These are phyloP conservation scores for Rhipidura dahli DNA, from an alignment of 2,113 vertebrate genomes.

Conservation along the genomic window DNA sequence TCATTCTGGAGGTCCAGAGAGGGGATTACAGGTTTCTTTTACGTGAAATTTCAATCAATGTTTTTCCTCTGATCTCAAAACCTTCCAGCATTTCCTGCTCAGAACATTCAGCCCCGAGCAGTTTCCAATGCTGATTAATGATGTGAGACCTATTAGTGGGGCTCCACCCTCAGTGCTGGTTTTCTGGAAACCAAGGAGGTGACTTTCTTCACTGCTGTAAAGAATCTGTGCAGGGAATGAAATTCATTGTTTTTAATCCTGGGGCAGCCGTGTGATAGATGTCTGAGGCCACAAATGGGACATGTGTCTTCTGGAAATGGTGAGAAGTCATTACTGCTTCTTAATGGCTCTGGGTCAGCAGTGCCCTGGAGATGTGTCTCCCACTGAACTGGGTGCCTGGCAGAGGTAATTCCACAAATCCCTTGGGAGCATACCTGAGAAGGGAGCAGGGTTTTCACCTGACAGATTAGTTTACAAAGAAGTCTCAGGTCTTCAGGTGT, in stretches of 20 bases:
- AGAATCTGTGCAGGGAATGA: not conserved
- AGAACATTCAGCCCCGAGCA: not conserved
- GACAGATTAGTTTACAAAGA: not conserved
- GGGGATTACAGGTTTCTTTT: not conserved
- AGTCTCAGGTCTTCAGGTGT: not conserved
- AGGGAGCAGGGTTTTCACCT: fast-evolving
- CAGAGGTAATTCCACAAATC: not conserved
- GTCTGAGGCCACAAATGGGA: not conserved
- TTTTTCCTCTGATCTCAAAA: not conserved
- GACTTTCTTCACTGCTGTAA: not conserved
- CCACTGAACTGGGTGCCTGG: not conserved
- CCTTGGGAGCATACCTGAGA: no score
- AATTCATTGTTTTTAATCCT: fast-evolving
- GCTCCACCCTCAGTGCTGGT: not conserved
- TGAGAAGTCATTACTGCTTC: not conserved
- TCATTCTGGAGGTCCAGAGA: not conserved
- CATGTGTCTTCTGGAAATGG: not conserved
- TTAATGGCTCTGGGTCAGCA: not conserved
- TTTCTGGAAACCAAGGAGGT: not conserved
- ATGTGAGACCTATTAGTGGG: fast-evolving
- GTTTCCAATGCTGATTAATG: not conserved
- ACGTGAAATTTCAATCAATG: not conserved
- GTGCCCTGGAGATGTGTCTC: no score
- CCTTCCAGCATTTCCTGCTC: not conserved
- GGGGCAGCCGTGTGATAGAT: not conserved